A percentile compares a stretch with the other conserved stretches of the same genome.
These are phyloP conservation scores for Drosophila leonis DNA, from an alignment of 2,888 invertebrate genomes.

Conservation along the genomic window DNA sequence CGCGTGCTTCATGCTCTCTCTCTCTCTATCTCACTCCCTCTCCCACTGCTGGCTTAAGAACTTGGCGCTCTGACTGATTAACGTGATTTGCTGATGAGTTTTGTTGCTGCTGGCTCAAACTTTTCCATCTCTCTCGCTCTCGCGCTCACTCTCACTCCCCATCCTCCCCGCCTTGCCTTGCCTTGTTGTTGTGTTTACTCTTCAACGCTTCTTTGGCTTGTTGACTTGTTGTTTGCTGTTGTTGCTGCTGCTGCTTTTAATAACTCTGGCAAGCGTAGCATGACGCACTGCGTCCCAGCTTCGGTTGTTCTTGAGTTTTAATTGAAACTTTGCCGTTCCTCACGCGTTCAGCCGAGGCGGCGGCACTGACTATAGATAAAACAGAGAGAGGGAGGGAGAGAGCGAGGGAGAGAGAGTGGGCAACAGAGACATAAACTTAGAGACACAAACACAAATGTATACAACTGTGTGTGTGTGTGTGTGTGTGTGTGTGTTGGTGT, in stretches of 20 bases:
- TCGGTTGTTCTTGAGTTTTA: constrained; percentile 59
- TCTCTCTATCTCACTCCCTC: background rate
- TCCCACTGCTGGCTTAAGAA: constrained; percentile 19
- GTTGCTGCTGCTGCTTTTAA: constrained; percentile 55
- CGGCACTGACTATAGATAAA: constrained; percentile 31
- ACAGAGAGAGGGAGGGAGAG: background rate
- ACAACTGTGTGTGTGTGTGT: constrained; percentile 3
- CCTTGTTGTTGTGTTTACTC: constrained; percentile 57
- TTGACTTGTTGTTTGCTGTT: constrained; percentile 58
- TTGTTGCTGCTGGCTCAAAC: constrained; percentile 51
- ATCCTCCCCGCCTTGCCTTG: background rate
- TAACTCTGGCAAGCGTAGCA: constrained; percentile 65
- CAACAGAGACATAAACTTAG: constrained; percentile 1
- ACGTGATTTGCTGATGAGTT: constrained; percentile 71
- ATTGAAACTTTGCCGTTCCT: constrained; percentile 72
- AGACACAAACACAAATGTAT: constrained; percentile 2
- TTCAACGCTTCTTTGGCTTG: constrained; percentile 67
- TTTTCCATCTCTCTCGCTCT: constrained; percentile 26
- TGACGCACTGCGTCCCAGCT: constrained; percentile 55
- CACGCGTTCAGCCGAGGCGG: constrained; percentile 60
- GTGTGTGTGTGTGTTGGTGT: background rate
- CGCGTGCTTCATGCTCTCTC: background rate
- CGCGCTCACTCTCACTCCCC: background rate
- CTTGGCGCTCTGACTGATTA: constrained; percentile 62
- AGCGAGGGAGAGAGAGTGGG: background rate